These are phyloP conservation scores for Helicolenus hilgendorfi DNA, from an alignment of 2,797 vertebrate species.

Conservation along the genomic window DNA sequence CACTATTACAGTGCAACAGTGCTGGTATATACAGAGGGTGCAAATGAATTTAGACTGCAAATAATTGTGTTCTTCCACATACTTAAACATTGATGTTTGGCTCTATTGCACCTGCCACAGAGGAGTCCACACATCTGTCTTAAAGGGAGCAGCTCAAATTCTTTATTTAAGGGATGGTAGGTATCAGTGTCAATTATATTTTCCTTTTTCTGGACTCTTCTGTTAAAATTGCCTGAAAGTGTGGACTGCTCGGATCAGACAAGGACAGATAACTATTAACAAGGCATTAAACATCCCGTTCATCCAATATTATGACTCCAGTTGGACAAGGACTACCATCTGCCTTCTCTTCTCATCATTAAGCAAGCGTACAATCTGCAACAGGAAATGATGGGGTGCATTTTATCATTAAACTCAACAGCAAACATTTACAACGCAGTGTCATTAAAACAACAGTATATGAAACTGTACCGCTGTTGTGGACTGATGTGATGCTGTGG, in stretches of 20 bases:
- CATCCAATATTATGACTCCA: constrained; percentile 4
- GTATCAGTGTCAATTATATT: background rate
- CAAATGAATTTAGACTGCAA: background rate
- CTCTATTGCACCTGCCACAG: background rate
- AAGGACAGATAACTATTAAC: background rate
- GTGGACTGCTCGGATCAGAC: background rate
- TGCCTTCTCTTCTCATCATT: constrained; percentile 25
- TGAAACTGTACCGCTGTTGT: background rate
- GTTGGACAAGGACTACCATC: constrained; percentile 34
- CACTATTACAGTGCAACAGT: background rate
- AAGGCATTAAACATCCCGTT: background rate
- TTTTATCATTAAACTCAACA: background rate
- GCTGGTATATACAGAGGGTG: background rate
- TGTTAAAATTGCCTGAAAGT: background rate
- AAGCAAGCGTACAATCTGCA: constrained; percentile 37
- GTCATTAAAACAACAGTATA: background rate
- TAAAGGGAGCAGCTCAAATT: background rate
- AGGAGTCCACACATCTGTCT: background rate
- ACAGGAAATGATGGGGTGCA: constrained; percentile 27
- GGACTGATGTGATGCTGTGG: background rate
- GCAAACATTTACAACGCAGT: constrained; percentile 17
- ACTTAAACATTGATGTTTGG: background rate
- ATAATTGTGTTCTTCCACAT: background rate
- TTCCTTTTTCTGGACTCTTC: background rate
- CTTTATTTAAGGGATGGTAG: background rate